phyloP scores from a whole-genome alignment of 2,113 vertebrate species.

The Orthonyx spaldingii region DNA sequence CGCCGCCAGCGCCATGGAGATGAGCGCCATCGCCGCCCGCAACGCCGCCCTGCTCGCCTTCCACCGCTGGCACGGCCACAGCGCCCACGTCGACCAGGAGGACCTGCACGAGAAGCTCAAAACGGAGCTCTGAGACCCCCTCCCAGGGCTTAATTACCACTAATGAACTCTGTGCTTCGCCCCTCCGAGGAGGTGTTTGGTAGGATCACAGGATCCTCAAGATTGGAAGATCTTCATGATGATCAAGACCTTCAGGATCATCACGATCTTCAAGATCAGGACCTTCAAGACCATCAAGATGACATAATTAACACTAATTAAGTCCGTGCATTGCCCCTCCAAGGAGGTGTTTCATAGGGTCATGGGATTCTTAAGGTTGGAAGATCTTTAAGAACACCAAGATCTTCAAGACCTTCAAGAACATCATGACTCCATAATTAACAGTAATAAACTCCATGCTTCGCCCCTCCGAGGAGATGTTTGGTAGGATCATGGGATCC shows the following conservation, averaged over 20 bases:
- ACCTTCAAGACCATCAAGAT: neutral
- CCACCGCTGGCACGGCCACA: constrained; percentile 82
- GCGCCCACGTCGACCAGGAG: constrained; percentile 81
- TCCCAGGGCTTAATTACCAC: accelerated
- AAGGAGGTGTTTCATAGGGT: neutral
- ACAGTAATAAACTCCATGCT: neutral
- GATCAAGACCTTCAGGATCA: neutral
- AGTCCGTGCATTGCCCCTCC: neutral
- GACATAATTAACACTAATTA: neutral
- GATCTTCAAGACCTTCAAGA: neutral
- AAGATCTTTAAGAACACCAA: neutral
- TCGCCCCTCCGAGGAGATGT: neutral
- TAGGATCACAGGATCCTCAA: accelerated
- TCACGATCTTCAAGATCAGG: no score
- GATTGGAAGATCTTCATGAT: neutral
- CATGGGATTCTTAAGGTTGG: neutral
- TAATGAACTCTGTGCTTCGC: accelerated
- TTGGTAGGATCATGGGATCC: neutral
- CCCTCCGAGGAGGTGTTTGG: neutral
- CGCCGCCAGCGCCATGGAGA: constrained; percentile 89
- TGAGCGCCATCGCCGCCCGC: constrained; percentile 85
- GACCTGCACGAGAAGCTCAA: constrained; percentile 82
- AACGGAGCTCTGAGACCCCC: constrained; percentile 77
- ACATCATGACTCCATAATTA: neutral
- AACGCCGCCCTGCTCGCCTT: constrained; percentile 86